Base-by-base conservation (phyloP, 2,797 vertebrate genomes). In the Bufotes viridis region DNA sequence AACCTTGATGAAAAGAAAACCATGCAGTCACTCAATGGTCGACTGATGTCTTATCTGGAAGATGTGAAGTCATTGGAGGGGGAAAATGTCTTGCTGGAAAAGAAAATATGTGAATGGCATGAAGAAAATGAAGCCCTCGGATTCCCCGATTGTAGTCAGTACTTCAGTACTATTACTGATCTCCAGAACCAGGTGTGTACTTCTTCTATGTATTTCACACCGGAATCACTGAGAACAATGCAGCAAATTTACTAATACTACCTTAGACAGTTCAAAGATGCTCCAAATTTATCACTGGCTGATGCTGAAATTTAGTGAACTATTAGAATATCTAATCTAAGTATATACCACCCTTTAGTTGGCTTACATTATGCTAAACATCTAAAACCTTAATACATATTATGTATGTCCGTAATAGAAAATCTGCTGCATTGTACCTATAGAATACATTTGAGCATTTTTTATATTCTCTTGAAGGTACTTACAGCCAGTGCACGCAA, bases 41-140 rank as follows among this genome's bases (percentile, higher is more conserved):
- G 81, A 1, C 60, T 87, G 51, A 61, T 26, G 67, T 84, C 87
- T n/a, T 87, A 78, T 82, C 17, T 87, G 72, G 81, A 53, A 17
- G 76, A 84, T 34, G 81, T 87, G 22, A 42, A 81, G 8, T 61
- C 24, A 60, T 2, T 87, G 87, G 63, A 81, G n/a, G 61, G 57
- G 65, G 70, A 67, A 3, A 87, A 83, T 60, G 60, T 18, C 3
- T 26, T 49, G 15, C 7, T 87, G 26, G 81, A 84, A 14, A 60
- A 72, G 34, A 87, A 78, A 22, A 87, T 87, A 81, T 82, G 60
- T 20, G 78, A 81, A 10, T 70, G 53, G 29, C 72, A 81, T 63
- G 15, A 61, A 58, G 42, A 53, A 24, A 63, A 81, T 60, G 5
- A 26, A 61, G 13, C 13, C 17, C 11, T 20, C 2, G 18, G 18